Evolutionary conservation across 2,113 vertebrate genomes (phyloP).

Genomic region (Sminthopsis crassicaudata): DNA sequence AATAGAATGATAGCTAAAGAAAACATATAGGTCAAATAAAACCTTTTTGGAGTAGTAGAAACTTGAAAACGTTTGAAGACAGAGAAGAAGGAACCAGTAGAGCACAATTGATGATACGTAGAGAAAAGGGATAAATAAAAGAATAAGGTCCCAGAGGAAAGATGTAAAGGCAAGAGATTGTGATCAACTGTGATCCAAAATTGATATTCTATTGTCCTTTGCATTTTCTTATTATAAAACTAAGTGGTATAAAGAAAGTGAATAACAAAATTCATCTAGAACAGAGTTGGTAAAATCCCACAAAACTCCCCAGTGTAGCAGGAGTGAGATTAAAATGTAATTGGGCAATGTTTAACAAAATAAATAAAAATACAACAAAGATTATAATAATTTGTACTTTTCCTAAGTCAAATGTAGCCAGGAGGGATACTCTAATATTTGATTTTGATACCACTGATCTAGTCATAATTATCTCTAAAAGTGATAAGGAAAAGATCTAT

Average conservation of each 20-base stretch:
- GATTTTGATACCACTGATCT: not conserved
- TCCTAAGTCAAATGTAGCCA: not conserved
- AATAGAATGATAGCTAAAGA: too few relatives aligned
- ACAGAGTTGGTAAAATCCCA: not conserved
- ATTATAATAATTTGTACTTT: not conserved
- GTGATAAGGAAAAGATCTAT: too few relatives aligned
- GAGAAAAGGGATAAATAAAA: not conserved
- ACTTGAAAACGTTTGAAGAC: not conserved
- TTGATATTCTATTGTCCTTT: not conserved
- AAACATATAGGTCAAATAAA: too few relatives aligned
- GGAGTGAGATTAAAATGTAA: not conserved
- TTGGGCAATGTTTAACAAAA: not conserved
- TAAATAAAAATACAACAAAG: not conserved
- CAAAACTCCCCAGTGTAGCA: not conserved
- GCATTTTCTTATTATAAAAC: not conserved
- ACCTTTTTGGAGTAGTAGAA: not conserved
- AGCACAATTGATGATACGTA: not conserved
- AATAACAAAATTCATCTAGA: not conserved
- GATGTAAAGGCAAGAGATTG: not conserved
- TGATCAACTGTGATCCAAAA: not conserved
- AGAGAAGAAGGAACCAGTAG: not conserved
- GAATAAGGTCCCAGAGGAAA: not conserved
- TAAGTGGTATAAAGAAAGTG: not conserved
- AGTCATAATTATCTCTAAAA: too few relatives aligned
- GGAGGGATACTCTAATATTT: not conserved